Evolutionary conservation across 1,140 invertebrate species (phyloP).

Genomic region (Bombus superbus): DNA sequence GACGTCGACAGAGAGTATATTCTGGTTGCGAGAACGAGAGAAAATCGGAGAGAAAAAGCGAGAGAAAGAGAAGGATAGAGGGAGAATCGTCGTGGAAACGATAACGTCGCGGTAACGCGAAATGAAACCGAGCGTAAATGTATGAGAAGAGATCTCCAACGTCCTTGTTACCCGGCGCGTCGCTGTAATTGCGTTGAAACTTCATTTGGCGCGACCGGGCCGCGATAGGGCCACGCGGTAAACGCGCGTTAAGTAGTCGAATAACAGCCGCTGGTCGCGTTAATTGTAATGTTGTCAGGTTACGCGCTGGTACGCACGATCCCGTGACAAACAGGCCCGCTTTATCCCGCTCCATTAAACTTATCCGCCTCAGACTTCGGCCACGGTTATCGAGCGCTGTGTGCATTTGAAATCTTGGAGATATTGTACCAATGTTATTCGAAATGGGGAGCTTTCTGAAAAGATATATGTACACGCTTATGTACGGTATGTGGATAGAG

Average conservation of each 20-base stretch:
- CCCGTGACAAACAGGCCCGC: constrained; percentile 29
- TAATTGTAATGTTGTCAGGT: constrained; percentile 51
- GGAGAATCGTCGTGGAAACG: constrained; percentile 36
- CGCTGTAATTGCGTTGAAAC: constrained; percentile 56
- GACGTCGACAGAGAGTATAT: no score
- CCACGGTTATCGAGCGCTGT: constrained; percentile 21
- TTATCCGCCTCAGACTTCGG: constrained; percentile 28
- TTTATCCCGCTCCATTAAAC: constrained; percentile 34
- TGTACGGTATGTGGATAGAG: no score
- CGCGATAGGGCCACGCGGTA: constrained; percentile 23
- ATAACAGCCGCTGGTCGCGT: constrained; percentile 43
- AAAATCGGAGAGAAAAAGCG: background rate
- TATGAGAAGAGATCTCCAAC: constrained; percentile 48
- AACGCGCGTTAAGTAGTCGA: constrained; percentile 50
- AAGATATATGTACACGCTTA: no score
- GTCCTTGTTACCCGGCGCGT: constrained; percentile 50
- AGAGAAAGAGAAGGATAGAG: background rate
- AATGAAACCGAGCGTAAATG: constrained; percentile 53
- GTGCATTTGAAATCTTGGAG: background rate
- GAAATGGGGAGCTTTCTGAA: no score
- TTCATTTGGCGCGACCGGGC: constrained; percentile 46
- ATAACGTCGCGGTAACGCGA: constrained; percentile 39
- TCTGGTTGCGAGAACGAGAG: no score
- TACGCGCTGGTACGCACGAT: constrained; percentile 12
- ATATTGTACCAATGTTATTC: no score